Evolutionary conservation across 2,797 vertebrate species (phyloP).

Genomic region (Typhlichthys subterraneus): DNA sequence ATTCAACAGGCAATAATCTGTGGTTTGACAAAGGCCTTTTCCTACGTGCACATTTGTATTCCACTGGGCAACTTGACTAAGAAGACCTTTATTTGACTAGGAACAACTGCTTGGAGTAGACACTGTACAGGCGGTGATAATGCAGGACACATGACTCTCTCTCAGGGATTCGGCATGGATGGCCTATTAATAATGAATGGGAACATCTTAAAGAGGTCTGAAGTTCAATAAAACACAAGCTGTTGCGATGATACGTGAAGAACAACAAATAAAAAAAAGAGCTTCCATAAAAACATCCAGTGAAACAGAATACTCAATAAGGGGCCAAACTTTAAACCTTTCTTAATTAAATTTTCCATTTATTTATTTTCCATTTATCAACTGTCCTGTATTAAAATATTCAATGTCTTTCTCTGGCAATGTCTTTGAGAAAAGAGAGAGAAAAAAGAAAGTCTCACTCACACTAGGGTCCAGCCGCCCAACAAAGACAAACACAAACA

Average conservation of each 20-base stretch:
- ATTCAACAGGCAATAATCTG: constrained; percentile 1
- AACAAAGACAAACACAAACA: constrained; percentile 28
- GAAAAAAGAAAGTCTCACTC: constrained; percentile 14
- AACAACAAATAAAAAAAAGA: neutral
- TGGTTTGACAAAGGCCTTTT: constrained; percentile 17
- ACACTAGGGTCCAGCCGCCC: constrained; percentile 11
- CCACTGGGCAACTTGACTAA: constrained; percentile 18
- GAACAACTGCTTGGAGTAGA: constrained; percentile 17
- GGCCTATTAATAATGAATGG: constrained; percentile 23
- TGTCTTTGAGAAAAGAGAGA: constrained; percentile 4
- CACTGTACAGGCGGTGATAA: constrained; percentile 11
- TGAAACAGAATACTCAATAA: constrained; percentile 17
- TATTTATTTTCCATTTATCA: neutral
- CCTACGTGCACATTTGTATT: constrained; percentile 21
- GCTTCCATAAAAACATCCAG: constrained; percentile 17
- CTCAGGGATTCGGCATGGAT: constrained; percentile 3
- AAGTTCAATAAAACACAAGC: constrained; percentile 11
- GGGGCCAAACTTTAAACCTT: constrained; percentile 18
- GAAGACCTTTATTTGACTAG: constrained; percentile 16
- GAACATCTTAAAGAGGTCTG: constrained; percentile 17
- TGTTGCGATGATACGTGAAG: constrained; percentile 5
- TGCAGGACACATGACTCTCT: constrained; percentile 25
- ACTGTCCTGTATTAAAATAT: neutral
- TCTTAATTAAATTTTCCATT: constrained; percentile 1
- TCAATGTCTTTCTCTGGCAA: constrained; percentile 1